These are phyloP conservation scores for Xiphophorus hellerii DNA, from an alignment of 2,113 vertebrate species.

Conservation along the genomic window DNA sequence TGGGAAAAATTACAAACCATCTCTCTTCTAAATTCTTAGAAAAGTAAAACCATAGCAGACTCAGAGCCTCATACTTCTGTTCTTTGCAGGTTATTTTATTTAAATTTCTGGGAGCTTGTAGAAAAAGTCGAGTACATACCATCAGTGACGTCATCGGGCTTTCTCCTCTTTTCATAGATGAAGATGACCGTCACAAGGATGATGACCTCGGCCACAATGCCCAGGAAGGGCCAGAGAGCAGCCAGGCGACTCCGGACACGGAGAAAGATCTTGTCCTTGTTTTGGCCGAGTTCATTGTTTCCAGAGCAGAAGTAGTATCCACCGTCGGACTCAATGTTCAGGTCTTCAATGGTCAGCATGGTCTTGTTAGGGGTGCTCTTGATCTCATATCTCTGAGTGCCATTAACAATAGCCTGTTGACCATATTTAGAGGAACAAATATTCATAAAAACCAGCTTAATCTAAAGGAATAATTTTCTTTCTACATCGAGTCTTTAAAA, in stretches of 20 bases:
- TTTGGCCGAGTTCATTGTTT: conserved; percentile 48
- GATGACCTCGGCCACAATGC: conserved; percentile 95
- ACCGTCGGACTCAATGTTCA: conserved; percentile 79
- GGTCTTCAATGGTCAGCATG: conserved; percentile 73
- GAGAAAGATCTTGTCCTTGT: conserved; percentile 61
- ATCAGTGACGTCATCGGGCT: conserved; percentile 89
- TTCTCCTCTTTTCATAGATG: conserved; percentile 97
- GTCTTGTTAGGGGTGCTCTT: conserved; percentile 77
- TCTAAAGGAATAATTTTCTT: too few species aligned
- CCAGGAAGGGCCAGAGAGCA: conserved; percentile 96
- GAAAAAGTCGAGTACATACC: conserved; percentile 78
- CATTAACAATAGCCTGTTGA: conserved; percentile 69
- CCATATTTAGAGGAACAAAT: background rate
- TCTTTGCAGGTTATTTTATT: background rate
- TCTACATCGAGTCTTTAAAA: too few species aligned
- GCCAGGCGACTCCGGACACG: conserved; percentile 92
- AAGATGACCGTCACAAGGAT: conserved; percentile 94
- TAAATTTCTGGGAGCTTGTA: background rate
- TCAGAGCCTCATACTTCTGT: background rate
- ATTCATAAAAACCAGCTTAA: too few species aligned
- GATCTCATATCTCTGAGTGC: conserved; percentile 78
- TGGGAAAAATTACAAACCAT: too few species aligned
- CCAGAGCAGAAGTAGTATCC: conserved; percentile 85
- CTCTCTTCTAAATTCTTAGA: too few species aligned
- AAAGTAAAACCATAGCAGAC: background rate